phyloP scores from a whole-genome alignment of 1,140 invertebrate species.

The Pteromalus puparum region DNA sequence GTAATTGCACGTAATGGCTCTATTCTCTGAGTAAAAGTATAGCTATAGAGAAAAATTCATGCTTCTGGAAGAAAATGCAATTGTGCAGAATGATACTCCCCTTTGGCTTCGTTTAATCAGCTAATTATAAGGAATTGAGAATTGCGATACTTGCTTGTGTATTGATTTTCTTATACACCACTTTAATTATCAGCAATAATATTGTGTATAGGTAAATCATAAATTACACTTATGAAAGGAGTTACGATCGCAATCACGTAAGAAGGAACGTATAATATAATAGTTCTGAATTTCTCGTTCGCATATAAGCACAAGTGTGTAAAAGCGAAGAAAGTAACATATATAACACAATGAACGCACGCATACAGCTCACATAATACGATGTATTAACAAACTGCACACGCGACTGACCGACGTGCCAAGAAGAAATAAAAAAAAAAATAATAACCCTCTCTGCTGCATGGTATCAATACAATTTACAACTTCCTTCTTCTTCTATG shows the following conservation, averaged over 20 bases:
- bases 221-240: neutral
- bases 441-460: too few relatives aligned
- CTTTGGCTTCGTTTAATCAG: neutral
- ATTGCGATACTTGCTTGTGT: too few relatives aligned
- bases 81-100: neutral
- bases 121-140: neutral
- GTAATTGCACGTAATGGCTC: neutral
- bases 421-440: neutral
- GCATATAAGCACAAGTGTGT: neutral
- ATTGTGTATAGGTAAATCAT: neutral
- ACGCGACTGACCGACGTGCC: neutral
- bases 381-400: too few relatives aligned
- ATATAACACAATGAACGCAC: neutral
- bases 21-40: too few relatives aligned
- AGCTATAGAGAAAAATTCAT: too few relatives aligned
- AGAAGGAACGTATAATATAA: conserved; percentile 1
- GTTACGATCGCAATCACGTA: neutral
- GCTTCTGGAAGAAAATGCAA: neutral
- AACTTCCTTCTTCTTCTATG: conserved; percentile 44
- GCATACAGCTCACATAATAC: neutral
- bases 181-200: neutral
- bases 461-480: neutral
- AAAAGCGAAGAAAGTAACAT: neutral
- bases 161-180: too few relatives aligned
- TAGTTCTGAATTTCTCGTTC: neutral